Conservation (phyloP, 2,888 invertebrate species). For the Augiades crinisus region DNA sequence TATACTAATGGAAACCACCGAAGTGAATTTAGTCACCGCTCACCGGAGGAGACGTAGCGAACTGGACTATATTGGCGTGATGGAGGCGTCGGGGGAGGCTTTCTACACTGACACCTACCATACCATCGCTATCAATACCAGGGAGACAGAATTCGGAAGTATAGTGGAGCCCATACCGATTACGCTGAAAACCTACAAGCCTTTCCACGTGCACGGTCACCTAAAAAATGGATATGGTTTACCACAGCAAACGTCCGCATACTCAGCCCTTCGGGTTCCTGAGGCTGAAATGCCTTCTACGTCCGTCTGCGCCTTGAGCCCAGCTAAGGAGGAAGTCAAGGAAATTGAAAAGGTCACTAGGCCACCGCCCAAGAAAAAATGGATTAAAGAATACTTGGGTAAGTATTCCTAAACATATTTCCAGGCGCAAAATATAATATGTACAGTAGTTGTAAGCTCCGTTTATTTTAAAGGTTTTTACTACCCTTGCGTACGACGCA, state of each 20-base stretch:
- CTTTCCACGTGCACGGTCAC: conserved; percentile 49
- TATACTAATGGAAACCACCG: conserved; percentile 74
- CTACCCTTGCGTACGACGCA: neutral
- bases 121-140: conserved; percentile 66
- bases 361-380: conserved; percentile 86
- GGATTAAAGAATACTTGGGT: conserved; percentile 86
- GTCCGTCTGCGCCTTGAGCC: conserved; percentile 44
- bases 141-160: conserved; percentile 69
- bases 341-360: conserved; percentile 50
- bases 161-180: conserved; percentile 68
- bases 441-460: too few relatives aligned
- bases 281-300: conserved; percentile 48
- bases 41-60: conserved; percentile 53
- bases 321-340: conserved; percentile 48
- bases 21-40: conserved; percentile 67
- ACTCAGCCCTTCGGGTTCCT: conserved; percentile 43
- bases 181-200: conserved; percentile 61
- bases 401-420: conserved; percentile 47
- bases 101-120: conserved; percentile 62
- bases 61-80: conserved; percentile 57
- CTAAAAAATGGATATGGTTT: conserved; percentile 52
- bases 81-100: conserved; percentile 58
- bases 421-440: too few relatives aligned
- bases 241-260: conserved; percentile 42
- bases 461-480: neutral